Conservation (phyloP, 2,113 vertebrate genomes). For the Herpetotheres cachinnans region DNA sequence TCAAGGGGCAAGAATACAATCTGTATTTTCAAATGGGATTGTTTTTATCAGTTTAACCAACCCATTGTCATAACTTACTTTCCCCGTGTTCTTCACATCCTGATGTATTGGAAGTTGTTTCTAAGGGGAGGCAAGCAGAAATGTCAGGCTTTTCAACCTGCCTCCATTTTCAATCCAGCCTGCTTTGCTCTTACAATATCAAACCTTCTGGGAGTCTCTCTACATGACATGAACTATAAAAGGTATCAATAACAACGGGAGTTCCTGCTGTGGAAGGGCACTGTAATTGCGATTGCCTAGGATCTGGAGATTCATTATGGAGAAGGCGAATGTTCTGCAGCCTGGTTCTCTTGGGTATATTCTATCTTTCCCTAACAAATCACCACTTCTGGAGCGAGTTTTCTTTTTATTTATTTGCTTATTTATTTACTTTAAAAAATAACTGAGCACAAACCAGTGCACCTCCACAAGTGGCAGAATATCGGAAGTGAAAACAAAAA, state of each 20-base stretch:
- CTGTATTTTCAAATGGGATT: background rate
- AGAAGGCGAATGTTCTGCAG: background rate
- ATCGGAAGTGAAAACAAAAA: background rate
- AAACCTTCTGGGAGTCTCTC: slow-evolving; percentile 34
- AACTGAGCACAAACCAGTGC: background rate
- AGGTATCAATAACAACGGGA: slow-evolving; percentile 44
- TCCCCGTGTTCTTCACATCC: background rate
- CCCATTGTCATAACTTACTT: background rate
- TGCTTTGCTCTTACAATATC: background rate
- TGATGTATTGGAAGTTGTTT: background rate
- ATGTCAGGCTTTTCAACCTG: background rate
- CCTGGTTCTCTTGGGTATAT: background rate
- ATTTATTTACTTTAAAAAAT: slow-evolving; percentile 13
- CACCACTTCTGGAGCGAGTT: background rate
- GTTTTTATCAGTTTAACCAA: background rate
- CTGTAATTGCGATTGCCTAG: slow-evolving; percentile 12
- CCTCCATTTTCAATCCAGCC: background rate
- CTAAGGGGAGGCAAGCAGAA: background rate
- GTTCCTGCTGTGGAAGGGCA: slow-evolving; percentile 20
- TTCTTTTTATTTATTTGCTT: slow-evolving; percentile 20
- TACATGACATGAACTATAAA: slow-evolving; percentile 32
- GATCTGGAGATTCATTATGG: slow-evolving; percentile 32
- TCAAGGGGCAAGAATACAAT: background rate
- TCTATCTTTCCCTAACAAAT: slow-evolving; percentile 10
- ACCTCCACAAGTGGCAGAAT: background rate